Base-by-base conservation (phyloP, 2,113 vertebrate species). In the Ctenomys sociabilis region DNA sequence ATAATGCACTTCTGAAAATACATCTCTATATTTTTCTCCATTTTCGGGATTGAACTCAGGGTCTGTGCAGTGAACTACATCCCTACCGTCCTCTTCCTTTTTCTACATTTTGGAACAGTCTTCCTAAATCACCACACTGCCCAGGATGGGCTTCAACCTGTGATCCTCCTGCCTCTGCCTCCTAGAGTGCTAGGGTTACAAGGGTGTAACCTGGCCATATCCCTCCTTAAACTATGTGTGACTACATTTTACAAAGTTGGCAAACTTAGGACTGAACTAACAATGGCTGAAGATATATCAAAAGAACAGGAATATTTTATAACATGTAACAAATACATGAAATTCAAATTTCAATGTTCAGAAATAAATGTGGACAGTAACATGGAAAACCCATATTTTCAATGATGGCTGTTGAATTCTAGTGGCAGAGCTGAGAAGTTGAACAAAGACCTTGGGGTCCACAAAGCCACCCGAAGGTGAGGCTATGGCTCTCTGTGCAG, bases 221-320 rank as follows among this genome's bases (percentile, higher is more conserved):
- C 21, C 30, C 59, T 59, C 52, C 73, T 93, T 86, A 59, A 72
- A 88, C 19, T 28, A 26, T 49, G 40, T 21, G n/a, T 35, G 37
- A 54, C 43, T 57, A 45, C 12, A 45, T 63, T 88, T 91, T 77
- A 90, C 77, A n/a, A 10, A 4, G 21, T n/a, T 84, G 17, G 75
- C 8, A 94, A 94, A 81, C 32, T 52, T 90, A 95, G 72, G 64
- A 26, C 66, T 52, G 13, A 73, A 11, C 21, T 81, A 80, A 91
- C 88, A 90, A 91, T 80, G 45, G 49, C 49, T 85, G 49, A n/a
- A 54, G 80, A 89, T n/a, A 37, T 24, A 87, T 64, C 89, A 88
- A 90, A 45, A 89, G 66, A 52, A 89, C 54, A 94, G 93, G n/a
- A 94, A 5, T 73, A 80, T 63, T 91, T 90, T 32, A 37, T 52